phyloP scores from a whole-genome alignment of 2,113 vertebrate species.

The Dicrurus megarhynchus region DNA sequence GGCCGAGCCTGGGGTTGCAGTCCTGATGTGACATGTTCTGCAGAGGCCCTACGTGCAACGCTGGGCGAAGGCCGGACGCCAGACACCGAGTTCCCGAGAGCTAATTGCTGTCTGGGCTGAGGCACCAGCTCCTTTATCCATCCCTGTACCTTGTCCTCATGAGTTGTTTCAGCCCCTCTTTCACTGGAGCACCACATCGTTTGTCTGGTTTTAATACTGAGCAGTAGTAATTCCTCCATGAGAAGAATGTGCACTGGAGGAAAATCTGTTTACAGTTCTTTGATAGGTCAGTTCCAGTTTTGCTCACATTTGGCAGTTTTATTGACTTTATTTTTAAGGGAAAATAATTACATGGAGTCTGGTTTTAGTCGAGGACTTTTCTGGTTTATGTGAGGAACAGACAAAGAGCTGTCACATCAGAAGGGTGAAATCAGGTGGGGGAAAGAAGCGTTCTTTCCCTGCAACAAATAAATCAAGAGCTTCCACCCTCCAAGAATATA shows the following conservation, averaged over 20 bases:
- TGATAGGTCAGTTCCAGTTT: slow-evolving; percentile 26
- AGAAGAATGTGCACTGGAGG: not conserved
- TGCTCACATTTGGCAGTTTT: not conserved
- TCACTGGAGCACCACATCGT: not conserved
- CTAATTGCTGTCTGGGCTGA: slow-evolving; percentile 3
- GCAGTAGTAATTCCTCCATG: not conserved
- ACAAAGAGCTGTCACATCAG: not conserved
- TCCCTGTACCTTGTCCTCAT: not conserved
- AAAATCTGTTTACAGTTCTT: slow-evolving; percentile 7
- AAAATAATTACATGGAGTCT: not conserved
- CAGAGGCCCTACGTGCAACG: not conserved
- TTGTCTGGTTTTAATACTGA: slow-evolving; percentile 14
- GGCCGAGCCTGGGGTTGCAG: not conserved
- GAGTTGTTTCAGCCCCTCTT: not conserved
- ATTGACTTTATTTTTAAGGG: slow-evolving; percentile 23
- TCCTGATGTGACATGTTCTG: not conserved
- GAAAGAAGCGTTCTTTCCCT: not conserved
- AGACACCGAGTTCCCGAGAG: not conserved
- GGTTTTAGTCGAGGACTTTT: slow-evolving; percentile 6
- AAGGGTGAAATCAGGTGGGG: not conserved
- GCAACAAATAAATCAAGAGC: slow-evolving; percentile 38
- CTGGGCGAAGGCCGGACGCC: not conserved
- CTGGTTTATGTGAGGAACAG: slow-evolving; percentile 14
- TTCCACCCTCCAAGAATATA: not conserved
- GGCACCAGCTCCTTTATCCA: not conserved